phyloP scores from a whole-genome alignment of 2,888 invertebrate genomes.

The Sabellastarte sp. region DNA sequence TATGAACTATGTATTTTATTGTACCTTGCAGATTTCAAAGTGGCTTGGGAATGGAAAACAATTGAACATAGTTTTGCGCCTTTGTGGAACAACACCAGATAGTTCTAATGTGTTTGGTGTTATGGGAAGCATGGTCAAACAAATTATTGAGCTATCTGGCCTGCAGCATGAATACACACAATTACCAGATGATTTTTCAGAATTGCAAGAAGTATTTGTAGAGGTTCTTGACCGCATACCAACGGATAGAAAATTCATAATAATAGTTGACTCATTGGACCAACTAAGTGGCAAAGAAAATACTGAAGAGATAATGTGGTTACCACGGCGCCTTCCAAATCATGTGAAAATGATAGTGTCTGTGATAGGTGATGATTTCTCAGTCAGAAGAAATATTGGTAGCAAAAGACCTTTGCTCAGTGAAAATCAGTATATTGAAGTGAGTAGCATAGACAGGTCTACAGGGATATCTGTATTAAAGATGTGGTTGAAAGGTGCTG shows the following conservation, averaged over 20 bases:
- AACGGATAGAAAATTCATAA: constrained; percentile 38
- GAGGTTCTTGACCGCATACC: constrained; percentile 35
- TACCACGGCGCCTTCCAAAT: constrained; percentile 40
- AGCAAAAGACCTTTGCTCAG: constrained; percentile 80
- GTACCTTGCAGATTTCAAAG: not conserved
- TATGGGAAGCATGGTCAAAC: constrained; percentile 40
- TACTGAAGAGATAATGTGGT: constrained; percentile 46
- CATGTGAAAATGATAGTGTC: constrained; percentile 46
- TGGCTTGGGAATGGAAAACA: not conserved
- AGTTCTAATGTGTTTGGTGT: constrained; percentile 40
- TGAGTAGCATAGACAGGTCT: constrained; percentile 8
- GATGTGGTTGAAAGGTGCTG: constrained; percentile 70
- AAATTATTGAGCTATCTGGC: constrained; percentile 35
- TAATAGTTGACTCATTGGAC: constrained; percentile 44
- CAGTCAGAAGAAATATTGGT: constrained; percentile 64
- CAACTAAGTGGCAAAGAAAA: constrained; percentile 34
- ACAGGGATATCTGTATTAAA: constrained; percentile 8
- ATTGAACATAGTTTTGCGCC: constrained; percentile 33
- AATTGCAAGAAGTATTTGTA: constrained; percentile 36
- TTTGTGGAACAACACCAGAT: constrained; percentile 45
- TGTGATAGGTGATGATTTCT: constrained; percentile 27
- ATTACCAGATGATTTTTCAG: constrained; percentile 31
- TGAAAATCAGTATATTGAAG: constrained; percentile 76
- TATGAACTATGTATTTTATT: not conserved
- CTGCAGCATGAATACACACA: not conserved